phyloP scores from a whole-genome alignment of 2,888 invertebrate genomes.

The Cordilura impudica region DNA sequence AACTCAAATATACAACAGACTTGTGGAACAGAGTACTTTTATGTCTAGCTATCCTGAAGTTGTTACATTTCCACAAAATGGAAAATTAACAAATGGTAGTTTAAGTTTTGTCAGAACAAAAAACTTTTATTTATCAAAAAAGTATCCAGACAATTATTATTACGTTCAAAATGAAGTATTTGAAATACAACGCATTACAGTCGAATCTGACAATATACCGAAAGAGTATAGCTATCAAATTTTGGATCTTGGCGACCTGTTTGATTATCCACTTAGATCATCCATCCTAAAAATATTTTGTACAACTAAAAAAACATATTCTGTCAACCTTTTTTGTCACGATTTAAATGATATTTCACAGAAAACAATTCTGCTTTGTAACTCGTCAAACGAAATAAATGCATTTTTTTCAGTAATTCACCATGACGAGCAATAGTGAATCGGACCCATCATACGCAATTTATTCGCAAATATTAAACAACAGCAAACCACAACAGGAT shows the following conservation, averaged over 20 bases:
- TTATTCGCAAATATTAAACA: constrained; percentile 4
- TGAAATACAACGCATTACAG: constrained; percentile 13
- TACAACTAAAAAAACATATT: neutral
- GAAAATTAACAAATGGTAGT: constrained; percentile 24
- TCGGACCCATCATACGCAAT: neutral
- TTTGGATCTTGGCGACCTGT: constrained; percentile 27
- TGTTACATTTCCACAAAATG: constrained; percentile 14
- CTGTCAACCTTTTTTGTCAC: no score
- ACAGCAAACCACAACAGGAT: neutral
- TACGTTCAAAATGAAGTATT: constrained; percentile 19
- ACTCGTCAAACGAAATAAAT: constrained; percentile 6
- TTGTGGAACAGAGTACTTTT: constrained; percentile 20
- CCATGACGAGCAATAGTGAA: constrained; percentile 26
- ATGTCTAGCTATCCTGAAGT: neutral
- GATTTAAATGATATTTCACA: no score
- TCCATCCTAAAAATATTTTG: constrained; percentile 13
- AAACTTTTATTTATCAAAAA: constrained; percentile 26
- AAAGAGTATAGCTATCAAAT: constrained; percentile 19
- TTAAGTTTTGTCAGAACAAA: no score
- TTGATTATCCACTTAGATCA: constrained; percentile 23
- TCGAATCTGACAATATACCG: constrained; percentile 19
- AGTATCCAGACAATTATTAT: constrained; percentile 24
- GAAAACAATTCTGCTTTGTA: constrained; percentile 17
- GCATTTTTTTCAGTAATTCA: constrained; percentile 20
- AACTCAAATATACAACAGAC: constrained; percentile 36